A percentile compares a stretch with the other conserved stretches of the same genome.
Conservation (phyloP, 2,888 invertebrate genomes). For the Meganola albula region DNA sequence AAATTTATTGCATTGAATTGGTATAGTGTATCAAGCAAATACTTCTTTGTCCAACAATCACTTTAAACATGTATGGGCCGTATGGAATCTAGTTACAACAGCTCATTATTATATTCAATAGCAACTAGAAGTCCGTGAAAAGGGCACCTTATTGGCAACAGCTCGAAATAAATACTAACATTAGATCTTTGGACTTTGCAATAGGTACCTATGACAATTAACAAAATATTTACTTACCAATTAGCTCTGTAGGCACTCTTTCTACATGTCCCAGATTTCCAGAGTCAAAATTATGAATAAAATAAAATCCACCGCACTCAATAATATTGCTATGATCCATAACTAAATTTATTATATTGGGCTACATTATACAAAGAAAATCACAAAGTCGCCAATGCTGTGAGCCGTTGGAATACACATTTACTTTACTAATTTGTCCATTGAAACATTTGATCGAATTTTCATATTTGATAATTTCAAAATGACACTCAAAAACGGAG, state of each 20-base stretch:
- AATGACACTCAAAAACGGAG: conserved; percentile 66
- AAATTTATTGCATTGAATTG: too few species aligned
- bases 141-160: conserved; percentile 36
- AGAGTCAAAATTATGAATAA: conserved; percentile 93
- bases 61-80: too few species aligned
- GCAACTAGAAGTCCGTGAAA: conserved; percentile 36
- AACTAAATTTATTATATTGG: conserved; percentile 47
- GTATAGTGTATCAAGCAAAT: too few species aligned
- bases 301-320: conserved; percentile 85
- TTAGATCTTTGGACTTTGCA: conserved; percentile 35
- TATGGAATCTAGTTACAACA: too few species aligned
- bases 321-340: conserved; percentile 74
- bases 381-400: conserved; percentile 47
- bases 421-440: conserved; percentile 59
- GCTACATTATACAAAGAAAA: conserved; percentile 69
- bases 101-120: too few species aligned
- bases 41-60: too few species aligned
- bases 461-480: conserved; percentile 64
- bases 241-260: conserved; percentile 79
- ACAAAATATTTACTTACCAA: conserved; percentile 57
- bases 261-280: conserved; percentile 92
- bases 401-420: conserved; percentile 44
- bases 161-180: conserved; percentile 11
- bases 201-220: conserved; percentile 19
- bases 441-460: conserved; percentile 50